A percentile compares a stretch with the other conserved stretches of the same genome.
Evolutionary conservation across 2,113 vertebrate genomes (phyloP).

Genomic region (Hydrochoerus hydrochaeris): DNA sequence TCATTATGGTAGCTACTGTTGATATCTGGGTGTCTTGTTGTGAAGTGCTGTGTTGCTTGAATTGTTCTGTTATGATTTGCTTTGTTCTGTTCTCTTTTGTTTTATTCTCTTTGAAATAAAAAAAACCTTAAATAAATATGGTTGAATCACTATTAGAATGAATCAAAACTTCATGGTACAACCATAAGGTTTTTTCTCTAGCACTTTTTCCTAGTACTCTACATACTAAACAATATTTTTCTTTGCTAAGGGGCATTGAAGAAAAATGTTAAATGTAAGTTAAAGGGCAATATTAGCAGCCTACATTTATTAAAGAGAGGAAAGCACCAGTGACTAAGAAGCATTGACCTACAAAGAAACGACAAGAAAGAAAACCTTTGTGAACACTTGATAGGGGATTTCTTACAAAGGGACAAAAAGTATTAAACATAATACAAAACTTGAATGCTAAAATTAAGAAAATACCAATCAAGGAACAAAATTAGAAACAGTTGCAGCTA

Average conservation of each 20-base stretch:
- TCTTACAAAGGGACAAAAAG: background rate
- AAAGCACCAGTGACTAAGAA: background rate
- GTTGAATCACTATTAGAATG: background rate
- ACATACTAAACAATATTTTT: background rate
- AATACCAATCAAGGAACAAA: background rate
- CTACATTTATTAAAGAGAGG: background rate
- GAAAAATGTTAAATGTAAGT: background rate
- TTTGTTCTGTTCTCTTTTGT: no score
- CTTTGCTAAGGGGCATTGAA: background rate
- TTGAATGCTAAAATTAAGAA: background rate
- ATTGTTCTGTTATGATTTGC: no score
- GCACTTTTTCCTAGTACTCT: background rate
- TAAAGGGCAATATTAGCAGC: background rate
- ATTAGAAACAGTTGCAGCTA: background rate
- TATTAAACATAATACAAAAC: background rate
- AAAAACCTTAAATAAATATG: background rate
- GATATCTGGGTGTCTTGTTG: no score
- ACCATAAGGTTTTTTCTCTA: background rate
- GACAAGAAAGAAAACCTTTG: no score
- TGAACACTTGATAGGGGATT: background rate
- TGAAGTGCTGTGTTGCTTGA: no score
- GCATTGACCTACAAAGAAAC: no score
- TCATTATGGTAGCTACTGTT: no score
- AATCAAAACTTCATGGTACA: background rate
- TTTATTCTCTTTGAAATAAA: no score